Conservation (phyloP, 2,113 vertebrate genomes). For the Melanerpes aurifrons region DNA sequence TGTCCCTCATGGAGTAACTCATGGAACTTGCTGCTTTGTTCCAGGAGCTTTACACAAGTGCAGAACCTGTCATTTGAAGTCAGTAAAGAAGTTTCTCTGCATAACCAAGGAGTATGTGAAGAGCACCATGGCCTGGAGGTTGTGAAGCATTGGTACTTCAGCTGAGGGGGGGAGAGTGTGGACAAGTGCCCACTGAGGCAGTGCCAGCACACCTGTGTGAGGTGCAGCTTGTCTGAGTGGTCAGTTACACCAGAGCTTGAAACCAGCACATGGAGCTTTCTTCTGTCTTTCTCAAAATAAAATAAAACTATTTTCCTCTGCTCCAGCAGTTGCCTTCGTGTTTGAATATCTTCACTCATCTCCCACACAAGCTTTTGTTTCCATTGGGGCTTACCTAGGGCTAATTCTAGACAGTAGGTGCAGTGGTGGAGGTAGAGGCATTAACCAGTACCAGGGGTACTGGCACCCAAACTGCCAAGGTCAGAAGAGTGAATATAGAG, state of each 20-base stretch:
- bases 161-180: not conserved
- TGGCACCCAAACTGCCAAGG: not conserved
- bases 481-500: not conserved
- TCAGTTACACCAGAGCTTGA: not conserved
- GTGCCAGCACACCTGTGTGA: not conserved
- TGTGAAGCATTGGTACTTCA: slow-evolving; percentile 69
- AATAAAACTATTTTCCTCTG: slow-evolving; percentile 14
- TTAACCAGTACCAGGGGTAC: not conserved
- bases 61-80: slow-evolving; percentile 78
- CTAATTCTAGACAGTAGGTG: not conserved
- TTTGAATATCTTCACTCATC: not conserved
- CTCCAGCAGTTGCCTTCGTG: not conserved
- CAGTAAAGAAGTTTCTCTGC: slow-evolving; percentile 75
- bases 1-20: not conserved
- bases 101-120: slow-evolving; percentile 70
- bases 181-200: not conserved
- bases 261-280: not conserved
- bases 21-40: not conserved
- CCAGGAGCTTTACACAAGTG: slow-evolving; percentile 67
- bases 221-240: not conserved
- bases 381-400: not conserved
- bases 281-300: not conserved
- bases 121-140: slow-evolving; percentile 40
- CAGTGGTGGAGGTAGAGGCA: not conserved
- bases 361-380: not conserved